Conservation (phyloP, 2,888 invertebrate genomes). For the Stenoptilia bipunctidactyla region DNA sequence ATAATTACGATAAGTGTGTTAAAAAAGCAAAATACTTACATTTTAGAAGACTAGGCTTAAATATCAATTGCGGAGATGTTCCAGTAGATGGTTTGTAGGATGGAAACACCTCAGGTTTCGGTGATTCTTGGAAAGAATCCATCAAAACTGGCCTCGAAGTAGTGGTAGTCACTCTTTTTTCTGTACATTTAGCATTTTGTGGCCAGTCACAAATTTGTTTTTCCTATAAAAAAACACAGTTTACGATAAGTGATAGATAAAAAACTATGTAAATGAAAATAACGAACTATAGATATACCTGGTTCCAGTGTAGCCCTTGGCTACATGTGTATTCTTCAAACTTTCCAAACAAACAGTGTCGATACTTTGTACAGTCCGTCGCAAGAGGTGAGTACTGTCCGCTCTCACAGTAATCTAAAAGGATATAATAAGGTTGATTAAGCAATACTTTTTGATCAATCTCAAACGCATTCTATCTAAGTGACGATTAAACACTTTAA, state of each 20-base stretch:
- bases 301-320: constrained; percentile 81
- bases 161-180: constrained; percentile 25
- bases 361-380: constrained; percentile 79
- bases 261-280: no score
- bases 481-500: no score
- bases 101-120: background rate
- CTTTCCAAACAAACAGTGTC: constrained; percentile 84
- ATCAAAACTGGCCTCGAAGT: constrained; percentile 25
- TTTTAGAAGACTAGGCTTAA: constrained; percentile 39
- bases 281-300: no score
- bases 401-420: constrained; percentile 62
- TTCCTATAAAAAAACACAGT: constrained; percentile 46
- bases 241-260: no score
- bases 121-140: constrained; percentile 8
- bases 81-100: constrained; percentile 34
- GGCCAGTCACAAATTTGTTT: constrained; percentile 82
- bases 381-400: constrained; percentile 76
- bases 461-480: no score
- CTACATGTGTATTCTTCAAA: constrained; percentile 80
- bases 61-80: constrained; percentile 25
- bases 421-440: no score
- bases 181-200: constrained; percentile 70
- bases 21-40: constrained; percentile 32
- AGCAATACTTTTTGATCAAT: no score
- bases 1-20: no score